These are phyloP conservation scores for Numenius arquata DNA, from an alignment of 2,113 vertebrate genomes.

Conservation along the genomic window DNA sequence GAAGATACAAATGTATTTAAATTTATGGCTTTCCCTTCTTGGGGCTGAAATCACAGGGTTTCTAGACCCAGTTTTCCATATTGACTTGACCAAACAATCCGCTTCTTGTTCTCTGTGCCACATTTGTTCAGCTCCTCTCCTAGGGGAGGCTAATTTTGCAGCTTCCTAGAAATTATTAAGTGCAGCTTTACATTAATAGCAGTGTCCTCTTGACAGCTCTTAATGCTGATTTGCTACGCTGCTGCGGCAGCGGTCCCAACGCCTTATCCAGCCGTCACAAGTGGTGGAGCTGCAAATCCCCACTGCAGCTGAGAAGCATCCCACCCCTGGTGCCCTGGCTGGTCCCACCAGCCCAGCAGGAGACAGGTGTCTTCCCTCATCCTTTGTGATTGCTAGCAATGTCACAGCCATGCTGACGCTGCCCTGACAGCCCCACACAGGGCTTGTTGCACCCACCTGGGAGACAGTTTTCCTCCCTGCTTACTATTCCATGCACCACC, in stretches of 20 bases:
- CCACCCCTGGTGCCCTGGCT: not conserved
- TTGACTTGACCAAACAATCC: not conserved
- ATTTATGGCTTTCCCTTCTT: not conserved
- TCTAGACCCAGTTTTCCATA: not conserved
- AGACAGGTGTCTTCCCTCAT: not conserved
- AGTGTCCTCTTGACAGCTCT: not conserved
- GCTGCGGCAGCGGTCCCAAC: fast-evolving
- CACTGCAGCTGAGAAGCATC: fast-evolving
- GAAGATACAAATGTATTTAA: not conserved
- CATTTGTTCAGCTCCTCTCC: not conserved
- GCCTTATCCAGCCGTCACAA: not conserved
- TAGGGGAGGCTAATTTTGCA: not conserved
- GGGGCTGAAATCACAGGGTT: not conserved
- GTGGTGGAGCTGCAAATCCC: not conserved
- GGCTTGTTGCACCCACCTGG: not conserved
- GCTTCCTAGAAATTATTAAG: not conserved
- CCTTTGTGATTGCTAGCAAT: not conserved
- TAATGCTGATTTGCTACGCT: not conserved
- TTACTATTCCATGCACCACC: not conserved
- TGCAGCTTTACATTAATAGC: not conserved
- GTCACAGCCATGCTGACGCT: not conserved
- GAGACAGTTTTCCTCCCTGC: not conserved
- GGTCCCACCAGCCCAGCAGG: not conserved
- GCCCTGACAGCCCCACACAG: not conserved
- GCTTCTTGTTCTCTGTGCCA: not conserved